phyloP scores from a whole-genome alignment of 2,797 vertebrate genomes.

The Taeniopygia guttata region DNA sequence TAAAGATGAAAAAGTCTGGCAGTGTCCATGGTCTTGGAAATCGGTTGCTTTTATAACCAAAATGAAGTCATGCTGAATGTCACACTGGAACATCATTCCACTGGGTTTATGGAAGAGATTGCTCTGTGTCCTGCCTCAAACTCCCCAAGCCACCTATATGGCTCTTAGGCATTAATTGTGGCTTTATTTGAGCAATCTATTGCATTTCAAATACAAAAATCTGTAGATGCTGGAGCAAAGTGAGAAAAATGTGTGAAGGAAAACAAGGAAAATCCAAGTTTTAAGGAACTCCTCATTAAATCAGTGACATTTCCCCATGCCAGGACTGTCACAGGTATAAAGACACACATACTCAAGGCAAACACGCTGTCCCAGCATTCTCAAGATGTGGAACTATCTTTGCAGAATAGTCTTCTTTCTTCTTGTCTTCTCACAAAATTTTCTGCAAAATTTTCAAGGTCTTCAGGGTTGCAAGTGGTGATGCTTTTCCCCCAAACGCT shows the following conservation, averaged over 20 bases:
- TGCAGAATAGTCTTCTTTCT: background rate
- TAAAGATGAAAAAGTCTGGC: background rate
- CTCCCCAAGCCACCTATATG: background rate
- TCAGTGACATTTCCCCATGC: background rate
- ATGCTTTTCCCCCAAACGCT: background rate
- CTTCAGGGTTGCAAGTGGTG: background rate
- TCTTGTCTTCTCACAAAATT: background rate
- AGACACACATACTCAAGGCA: background rate
- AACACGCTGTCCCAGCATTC: background rate
- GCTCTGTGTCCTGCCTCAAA: background rate
- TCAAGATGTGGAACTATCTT: background rate
- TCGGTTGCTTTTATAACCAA: background rate
- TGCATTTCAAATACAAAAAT: background rate
- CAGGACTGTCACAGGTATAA: background rate
- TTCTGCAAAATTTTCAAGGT: background rate
- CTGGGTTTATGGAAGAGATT: background rate
- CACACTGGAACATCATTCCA: background rate
- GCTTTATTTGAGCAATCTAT: background rate
- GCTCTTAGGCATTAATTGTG: background rate
- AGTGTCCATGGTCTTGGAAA: background rate
- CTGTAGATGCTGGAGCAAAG: background rate
- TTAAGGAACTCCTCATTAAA: background rate
- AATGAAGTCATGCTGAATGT: slow-evolving; percentile 24
- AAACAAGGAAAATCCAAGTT: background rate
- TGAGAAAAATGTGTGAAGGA: slow-evolving; percentile 7